A percentile compares a stretch with the other conserved stretches of the same genome.
Evolutionary conservation across 2,888 invertebrate species (phyloP).

Genomic region (Drosophila demipolita): DNA sequence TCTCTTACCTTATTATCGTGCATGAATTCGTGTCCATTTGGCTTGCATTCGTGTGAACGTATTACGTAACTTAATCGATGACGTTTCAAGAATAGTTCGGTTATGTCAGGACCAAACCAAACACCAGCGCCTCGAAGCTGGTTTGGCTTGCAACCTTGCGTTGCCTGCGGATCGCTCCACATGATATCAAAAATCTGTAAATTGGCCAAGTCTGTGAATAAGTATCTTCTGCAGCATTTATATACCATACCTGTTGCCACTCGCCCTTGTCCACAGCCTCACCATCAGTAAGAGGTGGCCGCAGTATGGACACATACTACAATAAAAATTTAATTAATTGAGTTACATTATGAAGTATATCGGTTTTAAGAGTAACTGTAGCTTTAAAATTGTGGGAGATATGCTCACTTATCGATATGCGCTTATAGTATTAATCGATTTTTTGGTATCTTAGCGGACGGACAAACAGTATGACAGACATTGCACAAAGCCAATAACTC

Average conservation of each 20-base stretch:
- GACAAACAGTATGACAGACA: neutral
- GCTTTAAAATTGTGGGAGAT: no score
- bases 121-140: constrained; percentile 95
- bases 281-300: constrained; percentile 91
- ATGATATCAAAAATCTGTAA: constrained; percentile 94
- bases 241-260: constrained; percentile 92
- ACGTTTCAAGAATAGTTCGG: constrained; percentile 90
- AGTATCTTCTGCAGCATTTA: neutral
- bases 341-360: no score
- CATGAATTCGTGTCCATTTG: constrained; percentile 94
- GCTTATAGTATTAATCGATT: neutral
- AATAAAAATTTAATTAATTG: neutral
- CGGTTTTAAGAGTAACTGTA: no score
- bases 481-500: neutral
- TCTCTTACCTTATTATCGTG: constrained; percentile 92
- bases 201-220: neutral
- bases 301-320: constrained; percentile 93
- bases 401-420: no score
- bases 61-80: constrained; percentile 92
- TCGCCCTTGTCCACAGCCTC: constrained; percentile 92
- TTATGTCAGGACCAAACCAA: constrained; percentile 96
- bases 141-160: constrained; percentile 92
- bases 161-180: constrained; percentile 96
- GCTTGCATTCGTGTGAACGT: constrained; percentile 97
- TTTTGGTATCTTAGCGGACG: neutral